Base-by-base conservation (phyloP, 2,888 invertebrate genomes). In the Marronus borbonicus region DNA sequence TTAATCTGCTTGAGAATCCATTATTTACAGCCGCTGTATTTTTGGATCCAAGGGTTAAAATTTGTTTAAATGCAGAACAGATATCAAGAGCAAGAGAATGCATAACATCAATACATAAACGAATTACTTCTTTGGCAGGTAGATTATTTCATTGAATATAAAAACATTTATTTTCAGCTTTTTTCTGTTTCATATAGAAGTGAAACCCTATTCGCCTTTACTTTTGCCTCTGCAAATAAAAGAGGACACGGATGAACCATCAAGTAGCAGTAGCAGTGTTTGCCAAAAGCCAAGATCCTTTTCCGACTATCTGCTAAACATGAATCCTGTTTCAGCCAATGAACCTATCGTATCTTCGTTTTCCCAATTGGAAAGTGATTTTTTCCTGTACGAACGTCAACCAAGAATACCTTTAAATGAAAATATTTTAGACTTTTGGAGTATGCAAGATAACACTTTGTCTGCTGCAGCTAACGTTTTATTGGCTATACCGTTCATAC, bases 41-140 rank as follows among this genome's bases (percentile, higher is more conserved):
- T 65, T 36, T 65, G 44, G 65, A 65, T 39, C 36, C 36, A 65
- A 66, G 8, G 39, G n/a, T 66, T 66, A 44, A 66, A 64, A 28
- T 64, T 12, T 64, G 62, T 28, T 64, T 64, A 28, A 14, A 64
- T 24, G 7, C 62, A 31, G 62, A 64, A 7, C 36, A 36, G 3
- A 36, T 36, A 36, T 36, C 31, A 36, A 36, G 31, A 36, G 31
- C 31, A 36, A 5, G 31, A 5, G 5, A 5, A 36, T 36, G 31
- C 31, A 36, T 36, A 36, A 36, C 31, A 3, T 36, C 31, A 36
- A 36, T 36, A 36, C 31, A 36, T 5, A 36, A 5, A 36, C 5
- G 31, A 36, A 36, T 36, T 36, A 36, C 31, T 7, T 36, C 31
- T 4, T 36, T 36, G 31, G 5, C 31, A 36, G 31, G 31, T 36